Base-by-base conservation (phyloP, 64 coral and sea anemone genomes). In the Trachythela sp. region DNA sequence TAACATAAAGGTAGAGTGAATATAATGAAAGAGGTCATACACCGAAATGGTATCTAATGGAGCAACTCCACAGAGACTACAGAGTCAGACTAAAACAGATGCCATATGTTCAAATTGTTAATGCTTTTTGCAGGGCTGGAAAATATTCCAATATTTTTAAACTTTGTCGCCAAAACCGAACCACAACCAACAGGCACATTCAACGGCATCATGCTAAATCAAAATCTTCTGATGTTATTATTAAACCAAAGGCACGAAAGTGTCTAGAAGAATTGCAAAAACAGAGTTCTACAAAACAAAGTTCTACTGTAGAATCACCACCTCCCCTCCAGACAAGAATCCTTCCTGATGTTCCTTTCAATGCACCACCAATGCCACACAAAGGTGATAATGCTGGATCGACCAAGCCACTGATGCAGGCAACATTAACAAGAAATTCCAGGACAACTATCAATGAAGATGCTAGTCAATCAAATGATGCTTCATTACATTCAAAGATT, bases 141-240 rank as follows among this genome's bases (percentile, higher is more conserved):
- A 77, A 77, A 27, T 2, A 32, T 77, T 77, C 71, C 3, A 77
- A 77, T 5, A 35, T 36, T 2, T 77, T 35, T 77, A 27, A 77
- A 35, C 71, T 77, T 77, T 77, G 71, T 77, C 71, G 71, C 30
- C 36, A 35, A 32, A 35, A 77, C 71, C 24, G 29, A 77, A 77
- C 71, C n/a, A 77, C 71, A 77, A 77, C 32, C 32, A 77, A 38
- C 4, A 77, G 71, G 71, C 71, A 77, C 71, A 77, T 77, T 38
- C n/a, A 77, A 38, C 71, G 71, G 13, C 71, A 35, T 77, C 71
- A 77, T 77, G 4, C 24, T 31, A 68, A 68, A 31, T 22, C 20
- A 77, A 77, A 77, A 77, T 32, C 71, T 77, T 77, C 71, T 13
- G 26, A 77, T 77, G 32, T 77, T 35, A 38, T 77, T 32, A 35